Conservation (phyloP, 2,113 vertebrate species). For the Periophthalmus modestus region DNA sequence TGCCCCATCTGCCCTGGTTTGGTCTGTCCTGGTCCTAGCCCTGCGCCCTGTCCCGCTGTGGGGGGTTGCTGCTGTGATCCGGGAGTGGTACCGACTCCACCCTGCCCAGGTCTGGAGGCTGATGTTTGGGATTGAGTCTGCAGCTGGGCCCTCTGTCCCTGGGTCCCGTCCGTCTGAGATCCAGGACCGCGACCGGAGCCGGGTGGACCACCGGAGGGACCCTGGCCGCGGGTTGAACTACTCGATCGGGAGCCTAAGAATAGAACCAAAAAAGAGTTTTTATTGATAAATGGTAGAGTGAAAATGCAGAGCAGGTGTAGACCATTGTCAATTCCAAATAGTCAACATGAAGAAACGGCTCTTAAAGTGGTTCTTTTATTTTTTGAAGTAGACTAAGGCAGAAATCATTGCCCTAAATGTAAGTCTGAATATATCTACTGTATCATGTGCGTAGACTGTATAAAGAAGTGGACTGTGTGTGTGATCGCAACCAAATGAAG, state of each 20-base stretch:
- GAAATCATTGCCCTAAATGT: too few relatives aligned
- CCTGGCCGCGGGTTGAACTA: constrained; percentile 53
- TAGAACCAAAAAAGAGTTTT: background rate
- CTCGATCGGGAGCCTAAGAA: constrained; percentile 65
- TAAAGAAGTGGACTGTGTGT: too few relatives aligned
- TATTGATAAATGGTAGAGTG: background rate
- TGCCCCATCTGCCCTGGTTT: constrained; percentile 73
- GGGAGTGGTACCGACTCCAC: constrained; percentile 35
- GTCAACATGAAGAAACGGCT: too few relatives aligned
- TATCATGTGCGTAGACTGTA: too few relatives aligned
- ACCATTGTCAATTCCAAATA: too few relatives aligned
- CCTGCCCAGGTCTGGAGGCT: constrained; percentile 67
- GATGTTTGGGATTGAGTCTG: constrained; percentile 72
- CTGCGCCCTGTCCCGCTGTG: constrained; percentile 63
- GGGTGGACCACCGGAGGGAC: constrained; percentile 56
- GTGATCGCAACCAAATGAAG: too few relatives aligned
- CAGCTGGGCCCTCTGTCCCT: constrained; percentile 76
- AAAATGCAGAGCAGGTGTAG: too few relatives aligned
- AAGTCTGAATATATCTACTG: too few relatives aligned
- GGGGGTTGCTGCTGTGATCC: constrained; percentile 70
- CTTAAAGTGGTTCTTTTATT: too few relatives aligned
- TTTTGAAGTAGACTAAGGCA: too few relatives aligned
- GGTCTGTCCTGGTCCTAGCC: constrained; percentile 65
- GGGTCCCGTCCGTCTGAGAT: constrained; percentile 62
- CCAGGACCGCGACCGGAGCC: constrained; percentile 63